phyloP scores from a whole-genome alignment of 2,888 invertebrate genomes.

The Melanotus villosus region DNA sequence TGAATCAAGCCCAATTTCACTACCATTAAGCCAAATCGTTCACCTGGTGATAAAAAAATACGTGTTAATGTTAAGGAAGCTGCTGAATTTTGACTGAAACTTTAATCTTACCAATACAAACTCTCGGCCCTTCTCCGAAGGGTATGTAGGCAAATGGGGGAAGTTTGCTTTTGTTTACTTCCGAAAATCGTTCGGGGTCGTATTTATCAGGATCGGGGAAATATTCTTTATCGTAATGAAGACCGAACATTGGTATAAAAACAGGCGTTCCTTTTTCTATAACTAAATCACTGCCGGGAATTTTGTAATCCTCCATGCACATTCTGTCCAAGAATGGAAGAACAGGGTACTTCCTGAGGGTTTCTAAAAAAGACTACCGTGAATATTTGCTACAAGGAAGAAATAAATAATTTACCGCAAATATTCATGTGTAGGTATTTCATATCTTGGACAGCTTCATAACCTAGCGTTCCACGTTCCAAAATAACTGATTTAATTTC shows the following conservation, averaged over 20 bases:
- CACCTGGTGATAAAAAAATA: constrained; percentile 45
- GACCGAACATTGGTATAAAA: constrained; percentile 59
- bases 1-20: constrained; percentile 46
- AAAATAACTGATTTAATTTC: constrained; percentile 69
- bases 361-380: constrained; percentile 61
- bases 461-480: constrained; percentile 67
- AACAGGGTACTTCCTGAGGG: constrained; percentile 66
- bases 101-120: constrained; percentile 40
- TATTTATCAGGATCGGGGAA: too few species aligned
- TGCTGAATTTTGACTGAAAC: background rate
- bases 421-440: constrained; percentile 74
- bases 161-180: constrained; percentile 51
- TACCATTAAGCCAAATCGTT: constrained; percentile 47
- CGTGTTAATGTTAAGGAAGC: background rate
- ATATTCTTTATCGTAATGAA: constrained; percentile 64
- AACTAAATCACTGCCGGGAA: constrained; percentile 55
- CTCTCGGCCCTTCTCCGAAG: too few species aligned
- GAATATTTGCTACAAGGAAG: background rate
- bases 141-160: constrained; percentile 9
- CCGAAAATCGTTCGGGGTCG: constrained; percentile 64
- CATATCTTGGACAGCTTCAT: constrained; percentile 71
- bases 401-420: constrained; percentile 64
- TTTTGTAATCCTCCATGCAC: constrained; percentile 57
- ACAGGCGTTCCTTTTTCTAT: constrained; percentile 63
- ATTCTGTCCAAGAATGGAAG: constrained; percentile 59